Evolutionary conservation across 2,888 invertebrate species (phyloP).

Genomic region (Adelphocoris suturalis): DNA sequence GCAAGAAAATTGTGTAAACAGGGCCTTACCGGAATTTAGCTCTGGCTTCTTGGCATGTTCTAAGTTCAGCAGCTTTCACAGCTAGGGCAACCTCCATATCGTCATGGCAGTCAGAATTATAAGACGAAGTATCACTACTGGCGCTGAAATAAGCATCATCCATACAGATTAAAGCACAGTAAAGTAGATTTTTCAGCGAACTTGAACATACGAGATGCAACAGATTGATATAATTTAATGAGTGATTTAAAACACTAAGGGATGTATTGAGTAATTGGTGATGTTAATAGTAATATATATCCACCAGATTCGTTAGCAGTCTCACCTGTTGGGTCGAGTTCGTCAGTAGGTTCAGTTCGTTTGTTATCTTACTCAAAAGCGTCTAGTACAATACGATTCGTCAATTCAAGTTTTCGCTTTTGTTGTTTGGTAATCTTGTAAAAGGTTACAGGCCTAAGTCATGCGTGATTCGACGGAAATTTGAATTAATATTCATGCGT

Average conservation of each 20-base stretch:
- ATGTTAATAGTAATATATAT: no score
- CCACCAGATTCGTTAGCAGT: no score
- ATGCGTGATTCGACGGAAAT: no score
- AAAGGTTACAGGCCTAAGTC: no score
- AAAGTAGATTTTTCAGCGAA: slow-evolving; percentile 24
- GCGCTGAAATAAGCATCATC: slow-evolving; percentile 63
- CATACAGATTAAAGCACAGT: not conserved
- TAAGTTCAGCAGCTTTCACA: slow-evolving; percentile 90
- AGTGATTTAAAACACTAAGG: not conserved
- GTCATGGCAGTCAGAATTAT: slow-evolving; percentile 89
- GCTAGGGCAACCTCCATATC: slow-evolving; percentile 93
- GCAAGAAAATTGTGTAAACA: not conserved
- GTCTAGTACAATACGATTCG: no score
- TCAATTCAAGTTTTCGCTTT: no score
- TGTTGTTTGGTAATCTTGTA: no score
- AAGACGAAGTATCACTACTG: slow-evolving; percentile 83
- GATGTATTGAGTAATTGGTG: no score
- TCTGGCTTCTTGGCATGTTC: slow-evolving; percentile 87
- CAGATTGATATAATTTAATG: not conserved
- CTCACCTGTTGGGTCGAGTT: no score
- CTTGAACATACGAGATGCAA: not conserved
- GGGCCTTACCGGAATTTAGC: slow-evolving; percentile 82
- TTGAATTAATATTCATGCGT: no score
- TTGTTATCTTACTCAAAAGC: no score
- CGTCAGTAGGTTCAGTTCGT: no score